Evolutionary conservation across 2,797 vertebrate genomes (phyloP).

Genomic region (Cyprinella venusta): DNA sequence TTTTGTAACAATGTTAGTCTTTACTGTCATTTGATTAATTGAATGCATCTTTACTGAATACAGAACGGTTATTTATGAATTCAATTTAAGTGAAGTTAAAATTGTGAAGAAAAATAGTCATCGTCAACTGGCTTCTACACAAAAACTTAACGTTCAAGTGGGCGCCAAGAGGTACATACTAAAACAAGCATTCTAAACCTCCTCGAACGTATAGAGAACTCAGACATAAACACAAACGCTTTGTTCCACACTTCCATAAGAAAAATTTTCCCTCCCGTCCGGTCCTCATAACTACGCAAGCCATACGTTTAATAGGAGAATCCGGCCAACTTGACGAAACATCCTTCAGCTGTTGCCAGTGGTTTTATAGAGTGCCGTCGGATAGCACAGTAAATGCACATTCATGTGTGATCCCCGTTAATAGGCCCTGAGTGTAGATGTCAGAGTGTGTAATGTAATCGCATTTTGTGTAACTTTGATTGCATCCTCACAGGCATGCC

Average conservation of each 20-base stretch:
- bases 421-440: slow-evolving; percentile 29
- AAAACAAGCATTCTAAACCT: slow-evolving; percentile 17
- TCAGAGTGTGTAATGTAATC: slow-evolving; percentile 39
- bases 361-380: slow-evolving; percentile 58
- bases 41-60: background rate
- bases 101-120: background rate
- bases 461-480: slow-evolving; percentile 65
- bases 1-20: background rate
- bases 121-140: background rate
- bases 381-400: slow-evolving; percentile 48
- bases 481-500: slow-evolving; percentile 55
- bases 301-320: slow-evolving; percentile 17
- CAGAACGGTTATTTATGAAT: background rate
- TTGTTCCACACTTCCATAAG: slow-evolving; percentile 19
- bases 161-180: background rate
- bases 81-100: background rate
- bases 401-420: slow-evolving; percentile 18
- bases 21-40: background rate
- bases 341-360: slow-evolving; percentile 36
- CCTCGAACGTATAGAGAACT: background rate
- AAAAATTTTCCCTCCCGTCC: slow-evolving; percentile 13
- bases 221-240: slow-evolving; percentile 21
- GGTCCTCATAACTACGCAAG: background rate
- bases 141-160: background rate
- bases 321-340: slow-evolving; percentile 30